These are phyloP conservation scores for Pyrgus malvae DNA, from an alignment of 2,888 invertebrate genomes.

Conservation along the genomic window DNA sequence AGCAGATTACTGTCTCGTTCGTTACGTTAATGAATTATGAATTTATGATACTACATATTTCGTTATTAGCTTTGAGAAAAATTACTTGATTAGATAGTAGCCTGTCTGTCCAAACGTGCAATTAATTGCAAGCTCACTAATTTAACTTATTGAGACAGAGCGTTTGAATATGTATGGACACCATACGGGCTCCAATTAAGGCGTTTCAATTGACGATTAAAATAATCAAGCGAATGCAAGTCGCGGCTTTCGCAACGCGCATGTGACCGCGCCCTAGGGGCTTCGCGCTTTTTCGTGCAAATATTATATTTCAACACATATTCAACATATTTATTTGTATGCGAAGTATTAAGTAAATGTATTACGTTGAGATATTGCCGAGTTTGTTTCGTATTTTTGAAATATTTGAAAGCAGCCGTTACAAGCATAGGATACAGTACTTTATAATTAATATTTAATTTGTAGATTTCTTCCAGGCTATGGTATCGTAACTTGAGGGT, in stretches of 20 bases:
- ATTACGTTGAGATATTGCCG: too few species aligned
- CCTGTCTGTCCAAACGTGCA: slow-evolving; percentile 10
- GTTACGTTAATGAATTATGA: slow-evolving; percentile 26
- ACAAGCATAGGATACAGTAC: too few species aligned
- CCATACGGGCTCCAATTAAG: slow-evolving; percentile 29
- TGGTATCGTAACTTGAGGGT: too few species aligned
- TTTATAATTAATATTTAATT: too few species aligned
- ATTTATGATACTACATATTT: slow-evolving; percentile 21
- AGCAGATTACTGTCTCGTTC: slow-evolving; percentile 16
- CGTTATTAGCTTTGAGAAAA: slow-evolving; percentile 11
- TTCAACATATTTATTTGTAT: background rate
- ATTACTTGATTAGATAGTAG: slow-evolving; percentile 1
- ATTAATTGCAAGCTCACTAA: slow-evolving; percentile 26
- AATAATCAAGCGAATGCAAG: slow-evolving; percentile 27
- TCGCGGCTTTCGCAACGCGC: slow-evolving; percentile 20
- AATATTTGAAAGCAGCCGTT: too few species aligned
- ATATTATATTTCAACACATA: too few species aligned
- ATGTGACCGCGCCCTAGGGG: slow-evolving; percentile 10
- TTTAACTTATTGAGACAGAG: slow-evolving; percentile 26
- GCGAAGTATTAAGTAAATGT: too few species aligned
- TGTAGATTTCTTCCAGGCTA: too few species aligned
- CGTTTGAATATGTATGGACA: slow-evolving; percentile 23
- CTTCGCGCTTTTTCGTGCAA: too few species aligned
- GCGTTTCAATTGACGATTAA: slow-evolving; percentile 26
- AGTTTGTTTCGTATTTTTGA: too few species aligned